phyloP scores from a whole-genome alignment of 2,888 invertebrate genomes.

The Coecobrya sp. region DNA sequence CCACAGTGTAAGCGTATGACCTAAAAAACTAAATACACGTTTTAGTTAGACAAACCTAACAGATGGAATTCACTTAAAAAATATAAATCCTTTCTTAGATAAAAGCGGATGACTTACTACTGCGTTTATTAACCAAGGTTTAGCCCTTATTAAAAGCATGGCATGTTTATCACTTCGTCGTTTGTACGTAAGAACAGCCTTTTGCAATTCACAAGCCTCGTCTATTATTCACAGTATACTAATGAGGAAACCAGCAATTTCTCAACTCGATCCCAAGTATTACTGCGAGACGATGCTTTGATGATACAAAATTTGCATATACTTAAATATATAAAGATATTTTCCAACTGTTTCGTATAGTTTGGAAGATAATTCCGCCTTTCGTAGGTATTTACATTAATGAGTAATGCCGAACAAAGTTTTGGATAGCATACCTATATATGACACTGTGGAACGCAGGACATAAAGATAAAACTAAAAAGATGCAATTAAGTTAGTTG shows the following conservation, averaged over 20 bases:
- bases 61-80: slow-evolving; percentile 46
- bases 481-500: too few species aligned
- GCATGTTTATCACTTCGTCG: slow-evolving; percentile 46
- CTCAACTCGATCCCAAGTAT: not conserved
- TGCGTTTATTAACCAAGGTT: not conserved
- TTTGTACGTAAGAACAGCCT: not conserved
- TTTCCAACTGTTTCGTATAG: too few species aligned
- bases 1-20: not conserved
- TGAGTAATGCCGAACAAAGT: too few species aligned
- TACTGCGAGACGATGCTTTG: not conserved
- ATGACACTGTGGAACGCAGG: too few species aligned
- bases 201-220: not conserved
- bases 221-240: slow-evolving; percentile 44
- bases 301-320: not conserved
- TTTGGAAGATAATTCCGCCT: too few species aligned
- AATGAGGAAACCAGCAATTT: slow-evolving; percentile 35
- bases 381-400: too few species aligned
- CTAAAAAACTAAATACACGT: slow-evolving; percentile 15
- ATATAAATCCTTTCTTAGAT: not conserved
- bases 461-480: too few species aligned
- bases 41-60: not conserved
- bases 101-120: not conserved
- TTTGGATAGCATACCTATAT: too few species aligned
- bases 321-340: not conserved
- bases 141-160: slow-evolving; percentile 27